These are phyloP conservation scores for Oreochromis mossambicus DNA, from an alignment of 2,797 vertebrate genomes.

Conservation along the genomic window DNA sequence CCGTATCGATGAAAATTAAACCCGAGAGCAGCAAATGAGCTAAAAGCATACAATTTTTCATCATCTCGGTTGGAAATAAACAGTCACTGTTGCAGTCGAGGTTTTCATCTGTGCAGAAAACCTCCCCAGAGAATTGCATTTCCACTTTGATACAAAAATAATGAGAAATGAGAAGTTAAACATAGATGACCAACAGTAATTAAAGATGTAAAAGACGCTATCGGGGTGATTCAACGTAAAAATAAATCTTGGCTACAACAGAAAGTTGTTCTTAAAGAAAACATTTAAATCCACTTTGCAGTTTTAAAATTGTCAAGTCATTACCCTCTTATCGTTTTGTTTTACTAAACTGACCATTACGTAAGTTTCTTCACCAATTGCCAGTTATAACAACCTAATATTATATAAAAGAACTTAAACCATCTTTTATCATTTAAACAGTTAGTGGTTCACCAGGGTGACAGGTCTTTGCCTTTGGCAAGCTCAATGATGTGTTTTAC, in stretches of 20 bases:
- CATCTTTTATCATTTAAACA: neutral
- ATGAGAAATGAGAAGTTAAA: neutral
- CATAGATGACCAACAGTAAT: neutral
- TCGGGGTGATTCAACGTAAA: neutral
- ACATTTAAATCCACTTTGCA: neutral
- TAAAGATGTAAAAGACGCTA: neutral
- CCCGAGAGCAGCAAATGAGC: neutral
- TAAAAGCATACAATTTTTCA: neutral
- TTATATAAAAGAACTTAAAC: neutral
- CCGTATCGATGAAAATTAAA: neutral
- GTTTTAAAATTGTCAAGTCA: neutral
- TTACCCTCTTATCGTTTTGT: neutral
- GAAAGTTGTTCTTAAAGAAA: neutral
- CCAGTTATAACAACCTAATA: neutral
- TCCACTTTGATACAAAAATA: neutral
- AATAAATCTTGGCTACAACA: neutral
- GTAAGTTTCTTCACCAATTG: neutral
- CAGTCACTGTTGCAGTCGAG: neutral
- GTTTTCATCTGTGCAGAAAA: neutral
- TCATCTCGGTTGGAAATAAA: neutral
- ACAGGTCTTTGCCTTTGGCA: constrained; percentile 21
- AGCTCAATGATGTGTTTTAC: neutral
- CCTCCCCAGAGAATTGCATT: neutral
- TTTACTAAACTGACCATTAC: neutral
- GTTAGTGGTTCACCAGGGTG: neutral